Percentiles rank a stretch among this genome's conserved stretches.
Evolutionary conservation across 1,140 invertebrate species (phyloP).

Genomic region (Stenopsyche tienmushanensis): DNA sequence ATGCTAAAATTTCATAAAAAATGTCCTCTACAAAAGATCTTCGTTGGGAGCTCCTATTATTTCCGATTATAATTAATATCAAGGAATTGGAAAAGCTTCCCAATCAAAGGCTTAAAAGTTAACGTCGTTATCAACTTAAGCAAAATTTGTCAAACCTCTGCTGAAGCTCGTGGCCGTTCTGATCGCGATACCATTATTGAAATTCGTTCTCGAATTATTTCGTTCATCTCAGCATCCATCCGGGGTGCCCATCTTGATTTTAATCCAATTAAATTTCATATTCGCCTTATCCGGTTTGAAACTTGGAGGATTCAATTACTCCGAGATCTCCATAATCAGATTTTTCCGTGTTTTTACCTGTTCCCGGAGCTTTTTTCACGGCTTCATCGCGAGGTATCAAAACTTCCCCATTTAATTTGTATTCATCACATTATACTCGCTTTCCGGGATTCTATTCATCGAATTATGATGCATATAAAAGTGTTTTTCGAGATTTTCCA

Average conservation of each 20-base stretch:
- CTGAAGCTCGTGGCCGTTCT: too few species aligned
- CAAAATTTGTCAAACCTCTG: background rate
- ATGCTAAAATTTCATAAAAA: background rate
- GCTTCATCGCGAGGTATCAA: constrained; percentile 22
- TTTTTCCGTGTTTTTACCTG: constrained; percentile 34
- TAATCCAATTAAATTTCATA: constrained; percentile 41
- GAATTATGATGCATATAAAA: background rate
- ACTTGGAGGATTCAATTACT: constrained; percentile 38
- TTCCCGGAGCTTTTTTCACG: constrained; percentile 21
- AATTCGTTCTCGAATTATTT: constrained; percentile 10
- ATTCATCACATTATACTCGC: constrained; percentile 19
- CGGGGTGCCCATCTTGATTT: constrained; percentile 28
- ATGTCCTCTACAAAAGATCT: background rate
- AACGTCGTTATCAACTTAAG: background rate
- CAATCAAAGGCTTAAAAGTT: background rate
- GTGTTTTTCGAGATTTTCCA: too few species aligned
- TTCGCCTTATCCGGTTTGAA: constrained; percentile 33
- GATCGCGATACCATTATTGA: background rate
- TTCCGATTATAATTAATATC: background rate
- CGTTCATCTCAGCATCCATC: background rate
- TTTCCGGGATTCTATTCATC: background rate
- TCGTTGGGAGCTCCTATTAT: background rate
- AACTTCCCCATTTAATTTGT: constrained; percentile 20
- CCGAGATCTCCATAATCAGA: constrained; percentile 37
- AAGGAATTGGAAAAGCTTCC: background rate